Percentiles rank a stretch among this genome's conserved stretches.
These are phyloP conservation scores for Schlechtendalia chinensis DNA, from an alignment of 1,140 invertebrate genomes.

Conservation along the genomic window DNA sequence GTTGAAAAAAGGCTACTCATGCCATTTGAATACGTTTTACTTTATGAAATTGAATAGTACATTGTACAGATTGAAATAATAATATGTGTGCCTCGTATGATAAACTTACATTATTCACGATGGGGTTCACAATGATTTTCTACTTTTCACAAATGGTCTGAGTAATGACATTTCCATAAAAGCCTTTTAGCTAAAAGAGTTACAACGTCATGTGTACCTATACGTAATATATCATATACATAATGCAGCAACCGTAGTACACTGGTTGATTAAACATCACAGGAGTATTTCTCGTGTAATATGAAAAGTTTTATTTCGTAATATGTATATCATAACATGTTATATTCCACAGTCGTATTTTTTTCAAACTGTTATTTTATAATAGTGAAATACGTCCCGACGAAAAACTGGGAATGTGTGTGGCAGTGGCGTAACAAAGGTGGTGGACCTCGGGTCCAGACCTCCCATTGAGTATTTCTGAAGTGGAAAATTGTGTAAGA, in stretches of 20 bases:
- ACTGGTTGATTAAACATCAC: background rate
- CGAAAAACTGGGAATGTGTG: too few relatives aligned
- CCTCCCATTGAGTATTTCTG: too few relatives aligned
- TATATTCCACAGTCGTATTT: background rate
- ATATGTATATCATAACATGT: too few relatives aligned
- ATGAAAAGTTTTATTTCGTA: too few relatives aligned
- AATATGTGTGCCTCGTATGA: background rate
- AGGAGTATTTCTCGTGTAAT: too few relatives aligned
- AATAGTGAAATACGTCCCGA: too few relatives aligned
- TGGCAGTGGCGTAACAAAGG: too few relatives aligned
- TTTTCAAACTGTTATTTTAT: too few relatives aligned
- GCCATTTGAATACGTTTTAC: background rate
- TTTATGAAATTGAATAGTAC: background rate
- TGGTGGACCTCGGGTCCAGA: too few relatives aligned
- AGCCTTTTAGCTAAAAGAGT: background rate
- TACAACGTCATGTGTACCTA: background rate
- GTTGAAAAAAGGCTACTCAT: too few relatives aligned
- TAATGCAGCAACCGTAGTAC: background rate
- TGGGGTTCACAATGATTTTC: background rate
- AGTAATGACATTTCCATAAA: slow-evolving; percentile 14
- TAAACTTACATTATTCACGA: background rate
- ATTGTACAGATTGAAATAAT: background rate
- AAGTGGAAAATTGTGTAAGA: too few relatives aligned
- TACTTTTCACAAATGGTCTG: background rate
- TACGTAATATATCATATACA: background rate